Conservation (phyloP, 1,140 invertebrate species). For the Acromyrmex heyeri region DNA sequence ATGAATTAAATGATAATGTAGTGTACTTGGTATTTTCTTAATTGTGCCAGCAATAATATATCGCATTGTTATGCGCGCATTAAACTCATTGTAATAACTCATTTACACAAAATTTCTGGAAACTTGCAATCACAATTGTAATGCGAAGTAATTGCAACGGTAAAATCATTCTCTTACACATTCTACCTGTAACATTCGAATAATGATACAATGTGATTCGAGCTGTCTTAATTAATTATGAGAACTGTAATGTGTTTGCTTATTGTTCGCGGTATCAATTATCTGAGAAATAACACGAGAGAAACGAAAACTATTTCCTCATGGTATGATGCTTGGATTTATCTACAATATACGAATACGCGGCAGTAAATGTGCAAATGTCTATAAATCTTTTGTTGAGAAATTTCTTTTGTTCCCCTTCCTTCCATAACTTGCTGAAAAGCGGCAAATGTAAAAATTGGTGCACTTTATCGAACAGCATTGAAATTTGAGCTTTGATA, state of each 20-base stretch:
- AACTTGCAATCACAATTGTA: slow-evolving; percentile 1
- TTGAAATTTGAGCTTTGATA: neutral
- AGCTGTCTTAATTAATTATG: slow-evolving; percentile 2
- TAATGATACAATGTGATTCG: neutral
- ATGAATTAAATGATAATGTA: neutral
- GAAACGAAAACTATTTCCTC: neutral
- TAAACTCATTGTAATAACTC: slow-evolving; percentile 36
- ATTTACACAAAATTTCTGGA: slow-evolving; percentile 3
- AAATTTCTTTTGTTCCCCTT: neutral
- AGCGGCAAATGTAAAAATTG: neutral
- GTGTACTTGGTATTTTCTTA: neutral
- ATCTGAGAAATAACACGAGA: neutral
- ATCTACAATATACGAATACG: neutral
- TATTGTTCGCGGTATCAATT: slow-evolving; percentile 18
- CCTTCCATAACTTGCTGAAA: neutral
- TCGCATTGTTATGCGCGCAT: neutral
- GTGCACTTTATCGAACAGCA: neutral
- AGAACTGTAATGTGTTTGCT: neutral
- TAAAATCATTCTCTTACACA: slow-evolving; percentile 17
- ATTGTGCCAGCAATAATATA: neutral
- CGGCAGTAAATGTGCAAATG: neutral
- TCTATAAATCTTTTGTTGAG: neutral
- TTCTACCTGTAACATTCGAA: neutral
- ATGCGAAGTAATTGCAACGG: neutral
- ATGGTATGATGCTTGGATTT: neutral